These are phyloP conservation scores for Nyctibius bracteatus DNA, from an alignment of 2,113 vertebrate genomes.

Conservation along the genomic window DNA sequence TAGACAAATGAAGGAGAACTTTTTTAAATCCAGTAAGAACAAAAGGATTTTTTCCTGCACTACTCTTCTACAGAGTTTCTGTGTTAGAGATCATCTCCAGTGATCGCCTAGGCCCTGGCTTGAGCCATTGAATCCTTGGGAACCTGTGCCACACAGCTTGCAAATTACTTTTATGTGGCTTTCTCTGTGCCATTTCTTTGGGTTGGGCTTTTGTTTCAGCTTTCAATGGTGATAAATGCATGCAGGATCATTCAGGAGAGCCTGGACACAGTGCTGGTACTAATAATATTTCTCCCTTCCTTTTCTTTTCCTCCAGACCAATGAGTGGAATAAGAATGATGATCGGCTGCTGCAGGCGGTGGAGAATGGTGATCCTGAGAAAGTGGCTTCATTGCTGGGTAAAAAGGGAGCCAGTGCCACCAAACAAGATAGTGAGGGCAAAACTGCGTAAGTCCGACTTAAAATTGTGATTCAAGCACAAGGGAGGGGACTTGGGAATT, in stretches of 20 bases:
- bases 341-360: constrained; percentile 93
- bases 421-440: constrained; percentile 92
- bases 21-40: background rate
- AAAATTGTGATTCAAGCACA: background rate
- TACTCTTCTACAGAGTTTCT: background rate
- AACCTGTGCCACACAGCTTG: background rate
- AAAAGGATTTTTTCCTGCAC: background rate
- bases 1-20: background rate
- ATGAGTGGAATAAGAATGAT: constrained; percentile 98
- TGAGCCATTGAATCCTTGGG: background rate
- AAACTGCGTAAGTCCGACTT: constrained; percentile 87
- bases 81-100: background rate
- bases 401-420: constrained; percentile 93
- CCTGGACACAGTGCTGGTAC: background rate
- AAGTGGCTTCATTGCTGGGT: constrained; percentile 87
- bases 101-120: background rate
- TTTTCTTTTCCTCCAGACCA: constrained; percentile 72
- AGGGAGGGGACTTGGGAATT: background rate
- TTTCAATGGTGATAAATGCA: background rate
- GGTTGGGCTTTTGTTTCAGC: background rate
- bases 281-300: background rate
- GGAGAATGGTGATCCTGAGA: constrained; percentile 92
- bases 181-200: background rate
- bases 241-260: background rate
- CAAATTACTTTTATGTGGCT: background rate